Evolutionary conservation across 2,888 invertebrate genomes (phyloP), one percentile per base, ranked within the genome.

Genomic region (Cataglyphis cursor): DNA sequence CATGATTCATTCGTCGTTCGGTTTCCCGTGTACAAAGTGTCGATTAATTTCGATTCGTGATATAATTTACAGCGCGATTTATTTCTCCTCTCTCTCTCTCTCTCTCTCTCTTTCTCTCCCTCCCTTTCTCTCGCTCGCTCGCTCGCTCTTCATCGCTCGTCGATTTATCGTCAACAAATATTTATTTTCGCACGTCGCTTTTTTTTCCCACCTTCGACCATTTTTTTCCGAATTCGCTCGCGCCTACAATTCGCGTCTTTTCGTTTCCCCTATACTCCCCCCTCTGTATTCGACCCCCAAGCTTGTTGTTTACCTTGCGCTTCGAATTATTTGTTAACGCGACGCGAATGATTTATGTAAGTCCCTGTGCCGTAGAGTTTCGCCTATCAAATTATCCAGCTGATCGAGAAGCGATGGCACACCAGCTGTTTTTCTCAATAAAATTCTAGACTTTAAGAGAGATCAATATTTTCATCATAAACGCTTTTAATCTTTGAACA

Each of bases 311-410:
- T 80, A 59, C 41, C 35, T 70, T 41, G 57, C 70, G 57, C 70
- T 59, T 18, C 44, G 78, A 80, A 80, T 80, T 70, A 80, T 80
- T 80, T 80, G 72, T 80, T 80, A 80, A 80, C 78, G 78, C 57
- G 57, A 44, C 72, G 18, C 72, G 78, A 80, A 41, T 80, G 78
- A 80, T 80, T 80, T 80, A 80, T 44, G 78, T 59, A 70, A 80
- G 72, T 72, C 41, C 15, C 44, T 28, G 70, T 28, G 59, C 57
- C 54, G 57, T 48, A 62, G 2, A n/a, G 44, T 31, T 41, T 44
- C 59, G 59, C 41, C 72, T 72, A 68, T 59, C 72, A 35, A 80
- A 80, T 80, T 72, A 70, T 59, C 72, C 72, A 72, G 72, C 70
- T 80, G 78, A 80, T 80, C 59, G 78, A 4, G 12, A 72, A 80